Evolutionary conservation across 37 sponge, comb jelly and placozoan species (phyloP).

Genomic region (Halichondria panicea): DNA sequence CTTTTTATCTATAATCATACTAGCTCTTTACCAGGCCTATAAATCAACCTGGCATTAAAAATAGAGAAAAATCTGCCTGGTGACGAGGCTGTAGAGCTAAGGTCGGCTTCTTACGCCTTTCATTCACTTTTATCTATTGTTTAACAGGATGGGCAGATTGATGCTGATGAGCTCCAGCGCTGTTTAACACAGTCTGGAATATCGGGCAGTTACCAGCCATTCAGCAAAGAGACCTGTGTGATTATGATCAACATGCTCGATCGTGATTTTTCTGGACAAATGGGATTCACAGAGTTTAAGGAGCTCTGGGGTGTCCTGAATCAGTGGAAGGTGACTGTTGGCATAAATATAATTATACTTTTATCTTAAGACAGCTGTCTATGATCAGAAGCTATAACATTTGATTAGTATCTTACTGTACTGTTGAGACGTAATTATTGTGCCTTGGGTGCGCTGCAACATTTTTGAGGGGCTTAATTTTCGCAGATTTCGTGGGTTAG

Average conservation of each 20-base stretch:
- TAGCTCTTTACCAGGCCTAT: too few species aligned
- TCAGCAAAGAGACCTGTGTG: slow-evolving; percentile 89
- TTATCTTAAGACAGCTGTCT: too few species aligned
- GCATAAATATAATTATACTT: too few species aligned
- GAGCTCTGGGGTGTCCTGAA: slow-evolving; percentile 78
- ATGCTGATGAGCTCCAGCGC: slow-evolving; percentile 82
- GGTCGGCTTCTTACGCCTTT: neutral
- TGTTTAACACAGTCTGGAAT: slow-evolving; percentile 72
- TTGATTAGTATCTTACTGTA: too few species aligned
- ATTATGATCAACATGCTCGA: slow-evolving; percentile 94
- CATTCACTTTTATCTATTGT: neutral
- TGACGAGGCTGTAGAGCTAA: neutral
- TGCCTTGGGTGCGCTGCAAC: too few species aligned
- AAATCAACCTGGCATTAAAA: too few species aligned
- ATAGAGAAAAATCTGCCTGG: neutral
- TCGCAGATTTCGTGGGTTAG: too few species aligned
- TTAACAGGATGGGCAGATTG: slow-evolving; percentile 84
- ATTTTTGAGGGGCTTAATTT: too few species aligned
- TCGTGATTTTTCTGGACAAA: slow-evolving; percentile 83
- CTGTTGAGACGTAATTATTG: too few species aligned
- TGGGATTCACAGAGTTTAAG: slow-evolving; percentile 95
- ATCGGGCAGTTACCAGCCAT: slow-evolving; percentile 67
- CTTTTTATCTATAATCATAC: neutral
- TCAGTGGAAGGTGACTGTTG: slow-evolving; percentile 75
- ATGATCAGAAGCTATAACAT: too few species aligned